A percentile compares a stretch with the other conserved stretches of the same genome.
phyloP scores from a whole-genome alignment of 2,113 vertebrate genomes.

The Galemys pyrenaicus region DNA sequence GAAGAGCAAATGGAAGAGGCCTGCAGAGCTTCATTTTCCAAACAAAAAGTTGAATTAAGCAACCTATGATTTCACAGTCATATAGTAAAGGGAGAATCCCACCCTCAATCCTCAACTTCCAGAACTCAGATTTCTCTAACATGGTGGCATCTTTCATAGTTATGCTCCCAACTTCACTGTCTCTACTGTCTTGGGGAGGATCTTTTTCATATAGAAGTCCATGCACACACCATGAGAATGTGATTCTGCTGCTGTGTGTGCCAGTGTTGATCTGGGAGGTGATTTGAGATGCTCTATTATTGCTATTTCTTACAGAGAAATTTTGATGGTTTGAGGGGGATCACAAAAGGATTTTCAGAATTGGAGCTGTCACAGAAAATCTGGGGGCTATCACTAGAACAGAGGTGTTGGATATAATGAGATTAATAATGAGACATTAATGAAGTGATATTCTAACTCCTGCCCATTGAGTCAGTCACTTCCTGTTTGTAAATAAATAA shows the following conservation, averaged over 20 bases:
- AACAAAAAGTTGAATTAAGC: neutral
- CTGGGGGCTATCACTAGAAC: neutral
- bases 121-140: neutral
- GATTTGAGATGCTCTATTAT: neutral
- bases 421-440: conserved; percentile 4
- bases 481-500: conserved; percentile 37
- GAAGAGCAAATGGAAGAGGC: neutral
- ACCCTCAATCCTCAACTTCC: neutral
- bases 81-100: neutral
- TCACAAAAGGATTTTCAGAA: neutral
- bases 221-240: neutral
- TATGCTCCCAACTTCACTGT: neutral
- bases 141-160: neutral
- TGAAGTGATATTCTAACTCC: neutral
- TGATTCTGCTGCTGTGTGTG: neutral
- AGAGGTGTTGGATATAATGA: conserved; percentile 49
- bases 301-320: neutral
- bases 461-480: neutral
- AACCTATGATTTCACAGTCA: neutral
- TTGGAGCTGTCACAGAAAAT: neutral
- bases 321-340: neutral
- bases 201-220: neutral
- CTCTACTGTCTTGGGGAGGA: neutral
- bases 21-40: neutral
- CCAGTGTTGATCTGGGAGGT: neutral